Evolutionary conservation across 2,888 invertebrate genomes (phyloP).

Genomic region (Brenthis ino): DNA sequence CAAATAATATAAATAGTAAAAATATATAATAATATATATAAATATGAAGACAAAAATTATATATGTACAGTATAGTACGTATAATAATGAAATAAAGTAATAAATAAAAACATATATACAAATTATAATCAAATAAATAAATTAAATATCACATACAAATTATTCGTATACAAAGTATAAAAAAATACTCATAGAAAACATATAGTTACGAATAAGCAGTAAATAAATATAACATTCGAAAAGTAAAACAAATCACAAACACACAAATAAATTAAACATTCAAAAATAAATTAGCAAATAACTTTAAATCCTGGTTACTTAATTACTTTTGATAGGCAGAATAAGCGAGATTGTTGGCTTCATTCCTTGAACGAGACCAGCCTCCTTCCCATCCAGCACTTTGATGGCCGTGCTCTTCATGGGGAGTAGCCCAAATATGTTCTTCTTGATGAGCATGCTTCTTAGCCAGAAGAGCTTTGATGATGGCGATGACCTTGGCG

Average conservation of each 20-base stretch:
- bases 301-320: slow-evolving; percentile 45
- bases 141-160: slow-evolving; percentile 35
- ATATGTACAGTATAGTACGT: background rate
- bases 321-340: slow-evolving; percentile 65
- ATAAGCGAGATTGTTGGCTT: slow-evolving; percentile 69
- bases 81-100: slow-evolving; percentile 5
- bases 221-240: slow-evolving; percentile 60
- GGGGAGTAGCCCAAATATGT: slow-evolving; percentile 52
- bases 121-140: slow-evolving; percentile 32
- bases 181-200: slow-evolving; percentile 65
- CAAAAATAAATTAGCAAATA: slow-evolving; percentile 45
- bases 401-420: slow-evolving; percentile 56
- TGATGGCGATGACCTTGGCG: slow-evolving; percentile 63
- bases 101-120: slow-evolving; percentile 33
- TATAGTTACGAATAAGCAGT: slow-evolving; percentile 48
- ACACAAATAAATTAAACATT: slow-evolving; percentile 56
- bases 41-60: too few species aligned
- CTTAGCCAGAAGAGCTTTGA: slow-evolving; percentile 71
- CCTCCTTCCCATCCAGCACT: slow-evolving; percentile 63
- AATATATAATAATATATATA: background rate
- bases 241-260: slow-evolving; percentile 54
- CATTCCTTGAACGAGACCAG: slow-evolving; percentile 70
- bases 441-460: slow-evolving; percentile 60
- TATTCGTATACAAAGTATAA: slow-evolving; percentile 37
- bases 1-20: background rate